phyloP scores from a whole-genome alignment of 2,888 invertebrate species.

The Rhodophaea formosa region DNA sequence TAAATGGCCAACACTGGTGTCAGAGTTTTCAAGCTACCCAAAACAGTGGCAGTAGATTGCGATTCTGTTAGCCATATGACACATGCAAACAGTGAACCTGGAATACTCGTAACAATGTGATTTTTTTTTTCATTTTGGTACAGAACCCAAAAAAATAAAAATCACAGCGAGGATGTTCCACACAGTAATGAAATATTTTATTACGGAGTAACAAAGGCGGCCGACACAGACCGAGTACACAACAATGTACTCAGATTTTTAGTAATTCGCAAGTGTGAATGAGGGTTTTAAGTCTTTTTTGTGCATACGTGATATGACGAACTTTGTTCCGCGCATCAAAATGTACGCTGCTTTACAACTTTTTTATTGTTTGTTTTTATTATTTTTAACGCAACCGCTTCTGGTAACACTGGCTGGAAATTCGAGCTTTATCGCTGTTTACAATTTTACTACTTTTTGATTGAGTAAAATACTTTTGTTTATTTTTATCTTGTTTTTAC shows the following conservation, averaged over 20 bases:
- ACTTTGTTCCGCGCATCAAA: slow-evolving; percentile 27
- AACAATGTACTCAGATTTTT: slow-evolving; percentile 70
- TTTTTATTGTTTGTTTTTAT: slow-evolving; percentile 14
- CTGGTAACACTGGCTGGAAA: neutral
- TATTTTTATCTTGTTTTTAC: too few species aligned
- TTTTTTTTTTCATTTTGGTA: neutral
- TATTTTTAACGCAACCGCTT: slow-evolving; percentile 6
- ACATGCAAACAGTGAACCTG: too few species aligned
- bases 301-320: slow-evolving; percentile 31
- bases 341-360: slow-evolving; percentile 15
- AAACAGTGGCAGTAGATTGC: too few species aligned
- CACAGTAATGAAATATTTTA: slow-evolving; percentile 75
- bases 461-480: neutral
- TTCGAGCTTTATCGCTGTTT: neutral
- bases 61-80: too few species aligned
- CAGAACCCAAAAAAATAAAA: slow-evolving; percentile 13
- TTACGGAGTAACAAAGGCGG: slow-evolving; percentile 59
- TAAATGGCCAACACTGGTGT: too few species aligned
- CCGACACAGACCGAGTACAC: slow-evolving; percentile 51
- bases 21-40: too few species aligned
- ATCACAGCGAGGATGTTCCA: slow-evolving; percentile 44
- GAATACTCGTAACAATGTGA: too few species aligned
- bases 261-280: slow-evolving; percentile 57
- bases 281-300: slow-evolving; percentile 45
- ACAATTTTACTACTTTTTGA: neutral